Percentiles rank a stretch among this genome's conserved stretches.
These are phyloP conservation scores for Cynodonichthys magdalenae DNA, from an alignment of 2,797 vertebrate species.

Conservation along the genomic window DNA sequence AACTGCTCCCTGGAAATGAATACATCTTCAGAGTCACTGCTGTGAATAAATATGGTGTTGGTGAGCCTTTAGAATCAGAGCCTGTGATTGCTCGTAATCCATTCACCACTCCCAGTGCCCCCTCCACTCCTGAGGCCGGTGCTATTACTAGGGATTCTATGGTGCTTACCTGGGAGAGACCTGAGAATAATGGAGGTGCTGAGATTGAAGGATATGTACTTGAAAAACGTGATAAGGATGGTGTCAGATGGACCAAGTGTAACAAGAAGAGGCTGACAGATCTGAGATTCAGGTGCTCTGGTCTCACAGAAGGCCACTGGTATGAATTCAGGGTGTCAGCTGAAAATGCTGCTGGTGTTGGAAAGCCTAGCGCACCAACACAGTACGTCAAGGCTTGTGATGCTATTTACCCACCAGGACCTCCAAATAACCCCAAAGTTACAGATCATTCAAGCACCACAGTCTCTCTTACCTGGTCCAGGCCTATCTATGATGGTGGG, in stretches of 20 bases:
- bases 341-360: slow-evolving; percentile 95
- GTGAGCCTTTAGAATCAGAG: slow-evolving; percentile 93
- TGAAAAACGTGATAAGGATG: slow-evolving; percentile 98
- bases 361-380: slow-evolving; percentile 88
- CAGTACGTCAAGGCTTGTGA: slow-evolving; percentile 93
- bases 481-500: slow-evolving; percentile 97
- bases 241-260: slow-evolving; percentile 95
- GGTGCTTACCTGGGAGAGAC: slow-evolving; percentile 94
- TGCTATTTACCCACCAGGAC: slow-evolving; percentile 92
- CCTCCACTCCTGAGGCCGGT: slow-evolving; percentile 88
- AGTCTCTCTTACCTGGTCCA: slow-evolving; percentile 92
- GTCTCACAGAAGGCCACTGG: slow-evolving; percentile 90
- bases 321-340: slow-evolving; percentile 97
- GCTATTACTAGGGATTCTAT: slow-evolving; percentile 92
- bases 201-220: slow-evolving; percentile 92
- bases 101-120: slow-evolving; percentile 91
- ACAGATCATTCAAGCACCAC: slow-evolving; percentile 90
- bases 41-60: slow-evolving; percentile 97
- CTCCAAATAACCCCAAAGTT: slow-evolving; percentile 93
- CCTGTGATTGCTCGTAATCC: slow-evolving; percentile 91
- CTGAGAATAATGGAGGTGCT: slow-evolving; percentile 92
- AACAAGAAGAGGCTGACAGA: slow-evolving; percentile 94
- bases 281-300: slow-evolving; percentile 92
- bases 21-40: slow-evolving; percentile 99
- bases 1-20: slow-evolving; percentile 94